These are phyloP conservation scores for Netelia inedita DNA, from an alignment of 2,888 invertebrate genomes.

Conservation along the genomic window DNA sequence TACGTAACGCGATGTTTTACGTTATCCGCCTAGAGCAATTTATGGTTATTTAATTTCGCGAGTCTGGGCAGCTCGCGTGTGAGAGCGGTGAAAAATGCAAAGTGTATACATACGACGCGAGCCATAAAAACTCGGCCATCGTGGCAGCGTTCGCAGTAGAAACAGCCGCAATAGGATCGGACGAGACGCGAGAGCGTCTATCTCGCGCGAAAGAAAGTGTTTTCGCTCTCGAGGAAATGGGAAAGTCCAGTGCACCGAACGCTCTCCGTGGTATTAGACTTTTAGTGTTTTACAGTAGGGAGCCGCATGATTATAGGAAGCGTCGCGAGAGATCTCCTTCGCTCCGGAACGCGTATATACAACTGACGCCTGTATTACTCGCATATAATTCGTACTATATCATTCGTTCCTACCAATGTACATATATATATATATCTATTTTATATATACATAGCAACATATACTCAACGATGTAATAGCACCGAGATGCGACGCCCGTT, in stretches of 20 bases:
- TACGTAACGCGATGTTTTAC: constrained; percentile 1
- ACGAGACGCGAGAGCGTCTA: constrained; percentile 27
- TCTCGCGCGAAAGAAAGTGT: constrained; percentile 66
- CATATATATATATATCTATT: constrained; percentile 10
- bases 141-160: constrained; percentile 20
- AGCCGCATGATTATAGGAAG: constrained; percentile 66
- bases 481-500: constrained; percentile 36
- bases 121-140: constrained; percentile 46
- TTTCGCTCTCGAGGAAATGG: constrained; percentile 61
- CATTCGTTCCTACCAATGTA: background rate
- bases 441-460: constrained; percentile 2
- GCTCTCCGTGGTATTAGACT: constrained; percentile 9
- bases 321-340: constrained; percentile 58
- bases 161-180: constrained; percentile 11
- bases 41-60: constrained; percentile 72
- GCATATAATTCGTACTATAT: constrained; percentile 24
- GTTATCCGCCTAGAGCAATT: constrained; percentile 5
- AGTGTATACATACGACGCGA: constrained; percentile 11
- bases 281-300: constrained; percentile 28
- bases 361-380: constrained; percentile 26
- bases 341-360: constrained; percentile 53
- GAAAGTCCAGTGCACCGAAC: constrained; percentile 59
- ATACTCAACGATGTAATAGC: constrained; percentile 18
- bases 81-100: background rate
- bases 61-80: constrained; percentile 56